These are phyloP conservation scores for Myiagra hebetior DNA, from an alignment of 2,113 vertebrate genomes.

Conservation along the genomic window DNA sequence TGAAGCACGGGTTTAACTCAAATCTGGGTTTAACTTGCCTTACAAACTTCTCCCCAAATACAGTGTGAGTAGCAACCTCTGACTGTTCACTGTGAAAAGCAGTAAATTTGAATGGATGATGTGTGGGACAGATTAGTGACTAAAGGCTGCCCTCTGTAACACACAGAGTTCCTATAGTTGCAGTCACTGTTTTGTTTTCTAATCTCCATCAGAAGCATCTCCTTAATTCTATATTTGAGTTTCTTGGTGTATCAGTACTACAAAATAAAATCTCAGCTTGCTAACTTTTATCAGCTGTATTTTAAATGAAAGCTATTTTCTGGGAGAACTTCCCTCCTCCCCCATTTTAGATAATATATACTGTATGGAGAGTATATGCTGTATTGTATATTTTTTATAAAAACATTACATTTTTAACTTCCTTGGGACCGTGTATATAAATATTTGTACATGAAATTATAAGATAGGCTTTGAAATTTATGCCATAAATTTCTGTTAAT, in stretches of 20 bases:
- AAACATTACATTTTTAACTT: constrained; percentile 57
- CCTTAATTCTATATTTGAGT: not conserved
- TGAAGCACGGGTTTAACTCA: not conserved
- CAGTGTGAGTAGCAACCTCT: not conserved
- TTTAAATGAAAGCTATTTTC: not conserved
- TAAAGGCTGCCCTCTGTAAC: not conserved
- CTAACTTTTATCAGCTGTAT: not conserved
- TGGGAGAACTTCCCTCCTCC: not conserved
- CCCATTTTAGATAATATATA: not conserved
- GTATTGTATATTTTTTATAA: constrained; percentile 52
- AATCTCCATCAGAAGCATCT: not conserved
- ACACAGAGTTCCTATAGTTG: not conserved
- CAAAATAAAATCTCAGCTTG: not conserved
- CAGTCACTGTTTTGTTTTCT: not conserved
- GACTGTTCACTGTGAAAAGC: not conserved
- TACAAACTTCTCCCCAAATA: not conserved
- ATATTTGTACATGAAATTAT: constrained; percentile 59
- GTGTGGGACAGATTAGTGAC: not conserved
- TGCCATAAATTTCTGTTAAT: constrained; percentile 54
- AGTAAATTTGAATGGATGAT: not conserved
- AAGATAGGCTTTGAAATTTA: constrained; percentile 42
- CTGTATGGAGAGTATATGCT: not conserved
- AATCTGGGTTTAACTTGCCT: not conserved
- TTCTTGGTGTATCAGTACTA: not conserved
- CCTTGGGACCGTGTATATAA: constrained; percentile 39